phyloP scores from a whole-genome alignment of 2,797 vertebrate genomes.

The Pogonophryne albipinna region DNA sequence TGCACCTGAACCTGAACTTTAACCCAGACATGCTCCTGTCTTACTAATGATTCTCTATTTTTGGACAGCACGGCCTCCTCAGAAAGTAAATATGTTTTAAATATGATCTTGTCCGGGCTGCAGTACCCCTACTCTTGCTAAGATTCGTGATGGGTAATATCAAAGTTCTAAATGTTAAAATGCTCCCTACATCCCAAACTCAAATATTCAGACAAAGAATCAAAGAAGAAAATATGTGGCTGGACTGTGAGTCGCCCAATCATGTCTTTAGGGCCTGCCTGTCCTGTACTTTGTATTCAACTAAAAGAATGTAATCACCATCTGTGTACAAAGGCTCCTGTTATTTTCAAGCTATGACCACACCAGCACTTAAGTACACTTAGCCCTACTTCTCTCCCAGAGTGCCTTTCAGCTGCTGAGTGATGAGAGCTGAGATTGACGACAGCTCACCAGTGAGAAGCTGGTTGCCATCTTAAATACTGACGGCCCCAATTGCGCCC shows the following conservation, averaged over 20 bases:
- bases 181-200: too few relatives aligned
- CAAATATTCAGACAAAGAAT: too few relatives aligned
- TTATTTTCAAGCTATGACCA: constrained; percentile 45
- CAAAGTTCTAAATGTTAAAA: too few relatives aligned
- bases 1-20: not conserved
- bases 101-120: not conserved
- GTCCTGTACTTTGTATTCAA: too few relatives aligned
- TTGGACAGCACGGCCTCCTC: not conserved
- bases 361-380: constrained; percentile 22
- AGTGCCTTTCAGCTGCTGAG: constrained; percentile 33
- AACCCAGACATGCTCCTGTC: too few relatives aligned
- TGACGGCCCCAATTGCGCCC: not conserved
- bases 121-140: not conserved
- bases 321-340: constrained; percentile 4
- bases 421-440: constrained; percentile 42
- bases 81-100: not conserved
- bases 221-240: too few relatives aligned
- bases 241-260: too few relatives aligned
- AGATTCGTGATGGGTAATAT: not conserved
- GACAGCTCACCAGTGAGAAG: constrained; percentile 45
- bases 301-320: constrained; percentile 21
- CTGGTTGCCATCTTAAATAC: constrained; percentile 33
- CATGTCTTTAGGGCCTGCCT: too few relatives aligned
- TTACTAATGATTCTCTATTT: not conserved
- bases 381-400: constrained; percentile 32